phyloP scores from a whole-genome alignment of 2,113 vertebrate species.

The Gracilinanus agilis region DNA sequence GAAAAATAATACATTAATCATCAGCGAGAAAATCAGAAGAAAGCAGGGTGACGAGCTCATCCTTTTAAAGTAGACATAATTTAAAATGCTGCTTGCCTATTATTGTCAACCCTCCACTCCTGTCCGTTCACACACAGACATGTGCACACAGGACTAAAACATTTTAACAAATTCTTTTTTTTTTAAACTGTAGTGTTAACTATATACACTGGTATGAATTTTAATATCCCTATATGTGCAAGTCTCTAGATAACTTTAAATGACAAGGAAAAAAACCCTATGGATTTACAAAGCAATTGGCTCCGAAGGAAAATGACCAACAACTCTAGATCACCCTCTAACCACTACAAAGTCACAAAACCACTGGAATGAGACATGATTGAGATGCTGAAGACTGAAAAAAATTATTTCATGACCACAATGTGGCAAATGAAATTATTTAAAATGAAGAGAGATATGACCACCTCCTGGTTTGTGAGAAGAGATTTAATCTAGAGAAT shows the following conservation, averaged over 20 bases:
- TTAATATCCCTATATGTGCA: not conserved
- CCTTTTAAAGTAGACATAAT: slow-evolving; percentile 42
- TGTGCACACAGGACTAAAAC: slow-evolving; percentile 29
- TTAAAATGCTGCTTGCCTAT: slow-evolving; percentile 3
- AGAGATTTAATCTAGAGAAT: slow-evolving; percentile 76
- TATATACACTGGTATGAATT: slow-evolving; percentile 7
- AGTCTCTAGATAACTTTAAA: slow-evolving; percentile 67
- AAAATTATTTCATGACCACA: slow-evolving; percentile 57
- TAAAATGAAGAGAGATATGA: slow-evolving; percentile 73
- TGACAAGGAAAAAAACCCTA: slow-evolving; percentile 47
- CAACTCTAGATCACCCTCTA: slow-evolving; percentile 54
- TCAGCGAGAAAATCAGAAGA: slow-evolving; percentile 14
- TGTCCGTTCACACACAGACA: not conserved
- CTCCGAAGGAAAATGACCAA: slow-evolving; percentile 66
- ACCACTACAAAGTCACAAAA: slow-evolving; percentile 69
- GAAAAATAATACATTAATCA: slow-evolving; percentile 45
- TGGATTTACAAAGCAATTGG: slow-evolving; percentile 45
- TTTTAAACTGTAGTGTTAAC: slow-evolving; percentile 35
- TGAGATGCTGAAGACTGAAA: slow-evolving; percentile 67
- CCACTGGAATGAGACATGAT: slow-evolving; percentile 54
- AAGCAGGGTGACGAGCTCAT: slow-evolving; percentile 21
- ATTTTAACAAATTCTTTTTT: slow-evolving; percentile 46
- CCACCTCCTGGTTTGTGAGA: slow-evolving; percentile 73
- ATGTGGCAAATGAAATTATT: slow-evolving; percentile 64
- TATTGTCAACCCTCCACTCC: slow-evolving; percentile 20